Base-by-base conservation (phyloP, 2,797 vertebrate genomes). In the Coreius guichenoti region DNA sequence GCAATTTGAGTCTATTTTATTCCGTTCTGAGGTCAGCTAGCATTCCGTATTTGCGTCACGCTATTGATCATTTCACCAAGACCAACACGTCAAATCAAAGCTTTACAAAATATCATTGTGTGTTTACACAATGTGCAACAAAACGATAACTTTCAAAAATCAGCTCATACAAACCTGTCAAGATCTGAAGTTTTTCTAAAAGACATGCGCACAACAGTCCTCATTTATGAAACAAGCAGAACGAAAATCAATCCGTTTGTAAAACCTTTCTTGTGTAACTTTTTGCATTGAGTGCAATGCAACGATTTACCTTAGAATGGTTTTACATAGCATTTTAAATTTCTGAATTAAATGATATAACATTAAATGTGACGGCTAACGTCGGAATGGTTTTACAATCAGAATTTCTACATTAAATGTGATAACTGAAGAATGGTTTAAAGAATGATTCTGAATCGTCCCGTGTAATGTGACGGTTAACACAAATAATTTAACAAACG, bases 21-120 rank as follows among this genome's bases (percentile, higher is more conserved):
- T 80, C 82, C 88, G 77, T 81, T 81, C 58, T 89, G 86, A 91
- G 87, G 79, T 92, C 92, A 90, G 85, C 92, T 93, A 93, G 90
- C 93, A 93, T 95, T 95, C 93, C 92, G 87, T 92, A 83, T 77
- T 79, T 85, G 17, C 12, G 29, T 61, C 56, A 33, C 43, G 73
- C 19, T 58, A 47, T 26, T 51, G 61, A 39, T 58, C 16, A 31
- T 39, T 47, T 54, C 33, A 51, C 16, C 73, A 16, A 86, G 88
- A 86, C 33, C 75, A 89, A 79, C 63, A 23, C 14, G 80, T 88
- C 79, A 91, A 83, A 90, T 87, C 91, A 88, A 92, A 90, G 90
- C 85, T 87, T 89, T 85, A 36, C 56, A 17, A 51, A 58, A 43
- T 26, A 7, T 26, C 81, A 49, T 39, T 51, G 58, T 21, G 80